These are phyloP conservation scores for Diabrotica balteata DNA, from an alignment of 2,888 invertebrate genomes.

Conservation along the genomic window DNA sequence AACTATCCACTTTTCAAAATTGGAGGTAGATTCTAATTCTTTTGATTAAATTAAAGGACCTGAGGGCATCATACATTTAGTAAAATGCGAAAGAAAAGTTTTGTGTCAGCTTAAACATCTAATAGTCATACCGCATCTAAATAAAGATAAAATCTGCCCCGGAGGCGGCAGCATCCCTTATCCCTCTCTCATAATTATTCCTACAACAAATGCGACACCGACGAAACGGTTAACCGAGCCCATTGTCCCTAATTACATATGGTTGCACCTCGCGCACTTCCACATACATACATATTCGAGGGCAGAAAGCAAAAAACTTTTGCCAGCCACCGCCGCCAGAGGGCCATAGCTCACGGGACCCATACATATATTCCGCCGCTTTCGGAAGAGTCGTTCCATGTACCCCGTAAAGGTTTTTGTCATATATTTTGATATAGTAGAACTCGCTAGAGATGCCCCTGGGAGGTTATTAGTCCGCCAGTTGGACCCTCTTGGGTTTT, in stretches of 20 bases:
- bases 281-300: background rate
- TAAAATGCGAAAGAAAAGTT: too few species aligned
- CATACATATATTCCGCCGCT: conserved; percentile 23
- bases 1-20: too few species aligned
- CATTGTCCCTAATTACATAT: conserved; percentile 22
- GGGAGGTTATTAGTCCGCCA: conserved; percentile 30
- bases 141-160: conserved; percentile 18
- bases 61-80: too few species aligned
- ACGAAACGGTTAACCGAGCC: conserved; percentile 14
- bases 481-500: conserved; percentile 12
- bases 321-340: conserved; percentile 1
- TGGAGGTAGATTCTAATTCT: too few species aligned
- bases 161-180: conserved; percentile 7
- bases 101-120: background rate
- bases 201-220: conserved; percentile 4
- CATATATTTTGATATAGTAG: conserved; percentile 35
- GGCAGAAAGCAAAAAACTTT: conserved; percentile 17
- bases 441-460: conserved; percentile 9
- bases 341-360: conserved; percentile 28
- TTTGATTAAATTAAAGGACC: too few species aligned
- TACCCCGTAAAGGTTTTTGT: conserved; percentile 33
- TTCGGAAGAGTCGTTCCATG: conserved; percentile 27
- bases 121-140: conserved; percentile 7
- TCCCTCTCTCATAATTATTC: conserved; percentile 15
- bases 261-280: conserved; percentile 13